Percentiles rank a stretch among this genome's conserved stretches.
phyloP scores from a whole-genome alignment of 2,888 invertebrate genomes.

The Cyrtodaria siliqua region DNA sequence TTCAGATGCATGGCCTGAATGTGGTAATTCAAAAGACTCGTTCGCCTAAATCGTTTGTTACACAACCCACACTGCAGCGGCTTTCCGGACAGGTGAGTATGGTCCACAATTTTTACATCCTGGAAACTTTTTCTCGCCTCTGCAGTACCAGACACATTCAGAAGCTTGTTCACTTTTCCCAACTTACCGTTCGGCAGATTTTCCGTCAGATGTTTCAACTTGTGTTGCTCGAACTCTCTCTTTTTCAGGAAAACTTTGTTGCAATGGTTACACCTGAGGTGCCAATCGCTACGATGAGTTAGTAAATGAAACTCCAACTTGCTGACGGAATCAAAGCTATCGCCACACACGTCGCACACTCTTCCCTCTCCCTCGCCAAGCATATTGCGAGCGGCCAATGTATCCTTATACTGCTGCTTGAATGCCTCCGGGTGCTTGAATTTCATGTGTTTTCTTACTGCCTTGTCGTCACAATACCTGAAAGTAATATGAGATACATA shows the following conservation, averaged over 20 bases:
- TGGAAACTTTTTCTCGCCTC: not conserved
- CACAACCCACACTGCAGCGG: slow-evolving; percentile 41
- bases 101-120: slow-evolving; percentile 11
- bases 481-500: no score
- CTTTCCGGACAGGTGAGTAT: slow-evolving; percentile 12
- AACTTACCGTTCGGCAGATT: no score
- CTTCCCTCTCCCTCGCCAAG: not conserved
- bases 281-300: not conserved
- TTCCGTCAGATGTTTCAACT: not conserved
- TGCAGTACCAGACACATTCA: not conserved
- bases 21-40: slow-evolving; percentile 28
- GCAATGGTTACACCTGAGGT: slow-evolving; percentile 10
- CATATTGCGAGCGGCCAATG: not conserved
- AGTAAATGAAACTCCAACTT: slow-evolving; percentile 12
- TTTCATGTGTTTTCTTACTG: slow-evolving; percentile 27
- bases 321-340: not conserved
- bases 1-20: slow-evolving; percentile 41
- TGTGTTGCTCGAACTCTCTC: not conserved
- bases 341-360: slow-evolving; percentile 26
- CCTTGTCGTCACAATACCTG: slow-evolving; percentile 31
- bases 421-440: slow-evolving; percentile 4
- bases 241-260: not conserved
- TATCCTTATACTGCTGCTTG: not conserved
- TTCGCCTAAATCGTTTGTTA: slow-evolving; percentile 28
- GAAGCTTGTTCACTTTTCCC: no score